These are phyloP conservation scores for Carapus acus DNA, from an alignment of 2,797 vertebrate genomes.

Conservation along the genomic window DNA sequence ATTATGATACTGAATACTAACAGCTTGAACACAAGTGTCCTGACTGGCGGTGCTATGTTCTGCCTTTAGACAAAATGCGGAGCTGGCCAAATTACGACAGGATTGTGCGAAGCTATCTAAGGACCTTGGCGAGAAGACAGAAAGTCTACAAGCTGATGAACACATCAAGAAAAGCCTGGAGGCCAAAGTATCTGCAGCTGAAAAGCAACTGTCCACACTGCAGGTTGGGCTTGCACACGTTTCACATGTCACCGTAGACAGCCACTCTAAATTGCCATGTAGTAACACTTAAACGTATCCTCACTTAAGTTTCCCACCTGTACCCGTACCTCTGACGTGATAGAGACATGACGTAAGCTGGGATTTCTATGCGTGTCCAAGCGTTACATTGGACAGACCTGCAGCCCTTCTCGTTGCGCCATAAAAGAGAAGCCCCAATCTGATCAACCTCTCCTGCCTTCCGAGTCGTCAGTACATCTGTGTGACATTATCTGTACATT, in stretches of 20 bases:
- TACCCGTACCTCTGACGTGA: conserved; percentile 41
- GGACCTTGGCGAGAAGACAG: conserved; percentile 82
- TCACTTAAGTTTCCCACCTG: conserved; percentile 30
- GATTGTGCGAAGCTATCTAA: conserved; percentile 86
- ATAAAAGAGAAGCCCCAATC: conserved; percentile 9
- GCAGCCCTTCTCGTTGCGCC: not conserved
- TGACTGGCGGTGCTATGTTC: not conserved
- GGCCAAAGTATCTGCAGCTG: conserved; percentile 69
- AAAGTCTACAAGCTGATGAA: conserved; percentile 79
- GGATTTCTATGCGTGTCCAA: conserved; percentile 54
- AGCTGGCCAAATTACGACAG: conserved; percentile 89
- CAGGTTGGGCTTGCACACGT: conserved; percentile 72
- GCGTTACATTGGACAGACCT: conserved; percentile 23
- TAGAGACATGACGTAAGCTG: conserved; percentile 46
- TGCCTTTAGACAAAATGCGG: conserved; percentile 84
- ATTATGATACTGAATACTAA: too few species aligned
- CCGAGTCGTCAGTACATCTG: not conserved
- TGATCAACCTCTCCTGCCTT: not conserved
- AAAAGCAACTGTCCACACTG: conserved; percentile 80
- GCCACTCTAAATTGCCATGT: not conserved
- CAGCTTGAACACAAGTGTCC: not conserved
- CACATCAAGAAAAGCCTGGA: conserved; percentile 82
- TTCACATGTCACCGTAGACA: not conserved
- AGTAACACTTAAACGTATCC: not conserved
- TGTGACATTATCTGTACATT: conserved; percentile 2